phyloP scores from a whole-genome alignment of 1,140 invertebrate species.

The Hesperophylax magnus region DNA sequence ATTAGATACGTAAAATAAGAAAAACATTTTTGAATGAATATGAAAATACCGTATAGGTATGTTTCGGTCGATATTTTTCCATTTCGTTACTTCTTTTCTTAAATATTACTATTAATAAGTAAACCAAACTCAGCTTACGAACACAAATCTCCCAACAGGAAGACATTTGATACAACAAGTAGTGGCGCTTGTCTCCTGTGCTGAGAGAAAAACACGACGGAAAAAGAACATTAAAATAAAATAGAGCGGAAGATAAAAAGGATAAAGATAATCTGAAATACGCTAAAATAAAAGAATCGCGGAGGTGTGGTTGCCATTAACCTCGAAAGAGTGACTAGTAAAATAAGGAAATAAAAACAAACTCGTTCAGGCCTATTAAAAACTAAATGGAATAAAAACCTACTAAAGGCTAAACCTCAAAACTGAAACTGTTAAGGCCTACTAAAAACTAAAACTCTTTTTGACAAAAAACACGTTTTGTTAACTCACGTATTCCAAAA shows the following conservation, averaged over 20 bases:
- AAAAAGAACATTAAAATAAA: constrained; percentile 47
- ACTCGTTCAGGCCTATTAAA: not conserved
- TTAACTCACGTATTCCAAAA: too few species aligned
- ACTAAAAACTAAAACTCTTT: not conserved
- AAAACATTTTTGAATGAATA: too few species aligned
- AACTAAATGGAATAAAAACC: too few species aligned
- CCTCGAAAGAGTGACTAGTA: constrained; percentile 33
- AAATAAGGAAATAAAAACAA: constrained; percentile 1
- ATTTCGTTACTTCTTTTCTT: too few species aligned
- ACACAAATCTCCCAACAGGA: constrained; percentile 2
- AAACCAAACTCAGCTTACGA: not conserved
- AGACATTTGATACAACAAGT: constrained; percentile 2
- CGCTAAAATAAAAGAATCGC: constrained; percentile 21
- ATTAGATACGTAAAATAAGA: too few species aligned
- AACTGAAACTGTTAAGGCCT: not conserved
- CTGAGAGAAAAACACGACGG: constrained; percentile 31
- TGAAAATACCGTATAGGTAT: too few species aligned
- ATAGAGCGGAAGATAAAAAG: constrained; percentile 50
- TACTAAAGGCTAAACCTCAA: too few species aligned
- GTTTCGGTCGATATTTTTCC: too few species aligned
- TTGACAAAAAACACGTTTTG: too few species aligned
- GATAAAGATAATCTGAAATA: constrained; percentile 32
- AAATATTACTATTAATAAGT: not conserved
- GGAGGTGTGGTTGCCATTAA: not conserved
- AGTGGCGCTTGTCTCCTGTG: not conserved